Evolutionary conservation across 2,113 vertebrate genomes (phyloP).

Genomic region (Dasypus novemcinctus): DNA sequence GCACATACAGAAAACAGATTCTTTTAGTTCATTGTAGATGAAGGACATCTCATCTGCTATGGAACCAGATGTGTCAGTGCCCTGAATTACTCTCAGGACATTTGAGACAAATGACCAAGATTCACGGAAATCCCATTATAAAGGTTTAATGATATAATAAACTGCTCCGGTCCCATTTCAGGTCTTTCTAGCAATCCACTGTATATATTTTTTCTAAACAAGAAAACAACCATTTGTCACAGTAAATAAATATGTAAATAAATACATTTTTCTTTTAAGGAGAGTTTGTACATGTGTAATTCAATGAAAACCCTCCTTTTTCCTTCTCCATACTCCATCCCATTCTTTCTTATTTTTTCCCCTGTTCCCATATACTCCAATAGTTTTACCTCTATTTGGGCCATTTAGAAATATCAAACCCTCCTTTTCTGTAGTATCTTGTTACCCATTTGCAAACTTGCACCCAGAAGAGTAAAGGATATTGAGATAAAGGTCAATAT

Average conservation of each 20-base stretch:
- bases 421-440: neutral
- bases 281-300: fast-evolving
- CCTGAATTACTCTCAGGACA: neutral
- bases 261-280: neutral
- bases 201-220: neutral
- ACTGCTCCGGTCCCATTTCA: neutral
- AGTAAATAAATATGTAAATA: neutral
- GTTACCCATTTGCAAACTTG: neutral
- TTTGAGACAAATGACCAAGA: neutral
- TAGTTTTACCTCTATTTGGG: too few species aligned
- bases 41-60: fast-evolving
- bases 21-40: fast-evolving
- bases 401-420: neutral
- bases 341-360: neutral
- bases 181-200: neutral
- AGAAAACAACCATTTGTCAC: neutral
- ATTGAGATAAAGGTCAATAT: fast-evolving
- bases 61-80: neutral
- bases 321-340: neutral
- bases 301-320: fast-evolving
- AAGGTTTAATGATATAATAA: neutral
- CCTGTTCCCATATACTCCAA: too few species aligned
- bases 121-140: too few species aligned
- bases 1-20: neutral
- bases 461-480: too few species aligned